Conservation (phyloP, 2,888 invertebrate genomes). For the Leptura quadrifasciata region DNA sequence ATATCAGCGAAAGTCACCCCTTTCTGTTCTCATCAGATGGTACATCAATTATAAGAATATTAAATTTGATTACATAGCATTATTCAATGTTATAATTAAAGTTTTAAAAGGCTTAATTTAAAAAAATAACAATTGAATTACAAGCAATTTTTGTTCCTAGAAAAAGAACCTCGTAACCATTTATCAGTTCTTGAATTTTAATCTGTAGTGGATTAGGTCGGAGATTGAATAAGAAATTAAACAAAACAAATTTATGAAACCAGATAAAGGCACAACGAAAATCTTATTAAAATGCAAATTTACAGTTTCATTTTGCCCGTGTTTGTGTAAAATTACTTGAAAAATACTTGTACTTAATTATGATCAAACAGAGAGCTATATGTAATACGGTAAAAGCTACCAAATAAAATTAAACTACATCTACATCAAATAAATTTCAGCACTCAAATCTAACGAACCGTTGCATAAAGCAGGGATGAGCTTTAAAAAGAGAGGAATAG, state of each 20-base stretch:
- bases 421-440: constrained; percentile 63
- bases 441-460: constrained; percentile 62
- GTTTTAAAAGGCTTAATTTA: background rate
- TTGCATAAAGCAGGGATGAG: constrained; percentile 51
- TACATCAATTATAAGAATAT: background rate
- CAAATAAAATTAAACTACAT: constrained; percentile 63
- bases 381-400: constrained; percentile 56
- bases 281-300: constrained; percentile 63
- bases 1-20: no score
- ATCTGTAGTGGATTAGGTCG: constrained; percentile 42
- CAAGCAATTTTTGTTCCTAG: background rate
- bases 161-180: background rate
- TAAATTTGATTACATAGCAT: background rate
- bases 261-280: constrained; percentile 50
- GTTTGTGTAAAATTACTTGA: constrained; percentile 60
- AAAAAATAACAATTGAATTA: background rate
- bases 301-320: constrained; percentile 59
- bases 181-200: constrained; percentile 37
- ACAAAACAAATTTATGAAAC: constrained; percentile 52
- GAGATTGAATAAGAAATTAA: constrained; percentile 52
- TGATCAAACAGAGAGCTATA: constrained; percentile 53
- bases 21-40: no score
- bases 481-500: constrained; percentile 43
- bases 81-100: background rate
- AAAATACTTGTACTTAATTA: constrained; percentile 63